Evolutionary conservation across 2,888 invertebrate genomes (phyloP), one percentile per base, ranked within the genome.

Genomic region (Brenthis hecate): DNA sequence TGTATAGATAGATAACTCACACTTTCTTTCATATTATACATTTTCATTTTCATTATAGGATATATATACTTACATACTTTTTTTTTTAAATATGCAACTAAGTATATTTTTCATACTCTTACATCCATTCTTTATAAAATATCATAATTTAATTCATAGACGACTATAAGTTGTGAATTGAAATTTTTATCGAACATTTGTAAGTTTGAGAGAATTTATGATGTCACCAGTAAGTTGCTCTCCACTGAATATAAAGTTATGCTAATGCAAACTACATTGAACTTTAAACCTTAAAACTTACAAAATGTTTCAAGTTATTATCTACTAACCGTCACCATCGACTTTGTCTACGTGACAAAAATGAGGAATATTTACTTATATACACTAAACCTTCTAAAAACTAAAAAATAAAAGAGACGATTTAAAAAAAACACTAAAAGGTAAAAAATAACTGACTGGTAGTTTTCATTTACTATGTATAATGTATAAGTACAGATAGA

Each of bases 161-260:
- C 82, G 82, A 80, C 83, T 79, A 87, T 88, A 89, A 88, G 83
- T 90, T 83, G 83, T 75, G 85, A 88, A 87, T 88, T 83, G 83
- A 82, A 85, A 88, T 85, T 82, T 87, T 82, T 81, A 85, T 84
- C 82, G 80, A 81, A 83, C 86, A 85, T 89, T 89, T 89, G 89
- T 85, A 88, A 91, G 85, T 90, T 91, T 79, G 76, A 75, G 78
- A 78, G 80, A 89, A 92, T 92, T 92, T 92, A 92, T 87, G 90
- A 87, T 81, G 83, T 87, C 85, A 86, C 86, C 82, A 82, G 85
- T 84, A 84, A 91, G 83, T 89, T 86, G 82, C 81, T 85, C 83
- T 83, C 85, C 86, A 84, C 86, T 89, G 91, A 87, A 91, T 91
- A 85, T 87, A 88, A 88, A 91, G 87, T 90, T 92, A 91, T 92